A percentile compares a stretch with the other conserved stretches of the same genome.
Evolutionary conservation across 1,140 invertebrate species (phyloP).

Genomic region (Pseudomyrmex dendroicus): DNA sequence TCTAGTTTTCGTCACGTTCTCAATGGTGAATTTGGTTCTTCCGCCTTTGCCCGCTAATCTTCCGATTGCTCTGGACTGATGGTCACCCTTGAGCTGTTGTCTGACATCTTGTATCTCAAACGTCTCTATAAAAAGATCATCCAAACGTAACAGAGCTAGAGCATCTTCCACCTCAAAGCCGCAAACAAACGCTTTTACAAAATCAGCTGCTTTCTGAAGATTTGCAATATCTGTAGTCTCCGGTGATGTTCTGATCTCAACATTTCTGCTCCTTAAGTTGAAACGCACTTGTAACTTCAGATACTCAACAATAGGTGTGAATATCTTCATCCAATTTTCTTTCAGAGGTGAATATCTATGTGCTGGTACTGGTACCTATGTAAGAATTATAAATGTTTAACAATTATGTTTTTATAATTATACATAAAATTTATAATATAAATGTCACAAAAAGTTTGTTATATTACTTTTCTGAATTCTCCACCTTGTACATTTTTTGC

Average conservation of each 20-base stretch:
- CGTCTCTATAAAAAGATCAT: slow-evolving; percentile 98
- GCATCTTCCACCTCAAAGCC: slow-evolving; percentile 99
- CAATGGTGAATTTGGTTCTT: slow-evolving; percentile 98
- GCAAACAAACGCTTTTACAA: slow-evolving; percentile 97
- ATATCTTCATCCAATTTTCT: slow-evolving; percentile 99
- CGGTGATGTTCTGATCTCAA: slow-evolving; percentile 92
- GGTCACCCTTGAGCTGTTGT: slow-evolving; percentile 93
- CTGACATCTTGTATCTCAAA: slow-evolving; percentile 99
- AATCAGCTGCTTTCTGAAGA: slow-evolving; percentile 99
- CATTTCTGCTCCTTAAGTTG: slow-evolving; percentile 94
- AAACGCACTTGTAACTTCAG: slow-evolving; percentile 97
- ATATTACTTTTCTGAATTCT: slow-evolving; percentile 75
- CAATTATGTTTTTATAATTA: background rate
- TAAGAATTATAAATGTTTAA: slow-evolving; percentile 63
- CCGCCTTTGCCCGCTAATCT: slow-evolving; percentile 95
- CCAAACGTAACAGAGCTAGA: slow-evolving; percentile 96
- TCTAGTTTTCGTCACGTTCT: slow-evolving; percentile 99
- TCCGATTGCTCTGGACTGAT: slow-evolving; percentile 97
- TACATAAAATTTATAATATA: background rate
- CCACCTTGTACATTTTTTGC: slow-evolving; percentile 82
- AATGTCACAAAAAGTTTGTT: background rate
- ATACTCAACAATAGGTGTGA: slow-evolving; percentile 97
- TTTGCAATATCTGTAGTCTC: slow-evolving; percentile 95
- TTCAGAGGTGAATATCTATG: slow-evolving; percentile 96
- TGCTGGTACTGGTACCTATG: slow-evolving; percentile 88